Evolutionary conservation across 1,140 invertebrate species (phyloP), one percentile per base, ranked within the genome.

Genomic region (Drosophila pandora): DNA sequence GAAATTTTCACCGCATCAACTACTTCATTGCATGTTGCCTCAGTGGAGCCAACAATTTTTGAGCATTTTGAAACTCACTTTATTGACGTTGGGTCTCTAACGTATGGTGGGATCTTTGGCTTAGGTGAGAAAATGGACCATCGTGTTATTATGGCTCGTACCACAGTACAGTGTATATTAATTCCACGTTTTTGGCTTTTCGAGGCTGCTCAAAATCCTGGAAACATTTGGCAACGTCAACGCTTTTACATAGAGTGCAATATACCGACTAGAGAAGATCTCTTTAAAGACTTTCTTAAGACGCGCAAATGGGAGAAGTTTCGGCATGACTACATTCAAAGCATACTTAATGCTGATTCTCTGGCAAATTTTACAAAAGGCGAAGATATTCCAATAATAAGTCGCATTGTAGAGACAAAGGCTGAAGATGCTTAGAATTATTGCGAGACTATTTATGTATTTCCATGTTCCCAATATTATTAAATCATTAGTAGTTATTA

Each of bases 131-230:
- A 92, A 41, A 92, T 94, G 80, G 57, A 79, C 4, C 91, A 93
- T 80, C 91, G 94, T 2, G 90, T 93, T 13, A 92, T 95, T 8
- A 92, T 94, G 61, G 92, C 94, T 0, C 78, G 91, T 17, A 93
- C 92, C 3, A 85, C 90, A 9, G 92, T 93, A 0, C 92, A 92
- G 65, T 94, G 94, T 71, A 78, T 95, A 10, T 59, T 94, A 5
- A 90, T 95, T 22, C 94, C 94, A 0, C 90, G 93, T n/a, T 94
- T 93, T 70, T 94, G 93, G 92, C 79, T 95, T 2, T 71, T 93
- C 6, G 91, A 93, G 64, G 90, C 93, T 50, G 48, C 65, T 13
- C 91, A 92, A 64, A 94, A 94, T 89, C 92, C 91, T 2, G 93
- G 93, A 2, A 93, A 94, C 65, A 92, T 94, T 23, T 94, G 94